phyloP scores from a whole-genome alignment of 2,113 vertebrate genomes.

The Aix galericulata region DNA sequence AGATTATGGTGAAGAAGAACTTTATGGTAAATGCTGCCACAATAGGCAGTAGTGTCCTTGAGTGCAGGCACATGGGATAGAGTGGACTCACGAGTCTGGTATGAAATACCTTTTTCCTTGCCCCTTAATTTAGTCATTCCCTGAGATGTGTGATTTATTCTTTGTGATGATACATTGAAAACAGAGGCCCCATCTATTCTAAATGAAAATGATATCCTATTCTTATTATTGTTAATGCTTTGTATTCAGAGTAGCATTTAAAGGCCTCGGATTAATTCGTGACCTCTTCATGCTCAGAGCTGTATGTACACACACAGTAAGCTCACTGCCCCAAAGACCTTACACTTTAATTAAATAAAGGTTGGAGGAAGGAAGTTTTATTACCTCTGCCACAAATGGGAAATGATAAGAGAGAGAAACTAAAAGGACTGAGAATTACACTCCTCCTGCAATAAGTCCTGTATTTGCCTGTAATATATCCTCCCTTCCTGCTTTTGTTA shows the following conservation, averaged over 20 bases:
- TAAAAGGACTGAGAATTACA: conserved; percentile 53
- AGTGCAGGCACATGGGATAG: neutral
- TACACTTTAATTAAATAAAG: conserved; percentile 60
- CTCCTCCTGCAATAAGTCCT: conserved; percentile 30
- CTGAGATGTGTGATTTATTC: conserved; percentile 6
- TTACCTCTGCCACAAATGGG: conserved; percentile 62
- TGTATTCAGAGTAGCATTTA: conserved; percentile 18
- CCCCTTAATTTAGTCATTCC: conserved; percentile 34
- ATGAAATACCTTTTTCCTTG: neutral
- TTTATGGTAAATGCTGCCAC: neutral
- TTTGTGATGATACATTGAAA: neutral
- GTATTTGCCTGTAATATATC: conserved; percentile 58
- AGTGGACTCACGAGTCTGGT: neutral
- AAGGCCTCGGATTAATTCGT: conserved; percentile 28
- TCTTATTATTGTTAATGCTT: conserved; percentile 32
- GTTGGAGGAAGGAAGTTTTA: conserved; percentile 66
- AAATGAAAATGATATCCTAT: conserved; percentile 43
- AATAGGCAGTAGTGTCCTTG: neutral
- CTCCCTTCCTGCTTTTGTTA: conserved; percentile 68
- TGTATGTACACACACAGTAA: neutral
- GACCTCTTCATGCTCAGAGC: neutral
- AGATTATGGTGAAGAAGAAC: neutral
- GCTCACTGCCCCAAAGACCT: conserved; percentile 47
- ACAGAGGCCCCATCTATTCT: conserved; percentile 2
- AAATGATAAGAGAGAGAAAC: conserved; percentile 66